Evolutionary conservation across 2,113 vertebrate genomes (phyloP), one percentile per base, ranked within the genome.

Genomic region (Xenopus borealis): DNA sequence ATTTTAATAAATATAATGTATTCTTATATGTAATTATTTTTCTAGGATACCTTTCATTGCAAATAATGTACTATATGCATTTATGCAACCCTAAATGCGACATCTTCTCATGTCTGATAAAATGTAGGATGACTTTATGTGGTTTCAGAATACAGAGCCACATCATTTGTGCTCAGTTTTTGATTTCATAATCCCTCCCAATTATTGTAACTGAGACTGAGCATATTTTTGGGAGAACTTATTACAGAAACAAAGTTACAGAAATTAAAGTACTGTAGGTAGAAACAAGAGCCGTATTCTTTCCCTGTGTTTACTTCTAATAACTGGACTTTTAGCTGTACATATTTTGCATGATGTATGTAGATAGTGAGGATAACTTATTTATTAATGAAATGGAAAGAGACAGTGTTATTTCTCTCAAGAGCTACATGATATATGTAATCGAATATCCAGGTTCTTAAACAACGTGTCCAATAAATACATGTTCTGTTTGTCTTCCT

Each of bases 291-390:
- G 14, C 47, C 10, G 47, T 50, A 16, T 50, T 50, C 53, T 55
- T 79, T 86, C 40, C 33, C 57, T 47, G 23, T 18, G 50, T 14
- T 4, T 45, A 52, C 83, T 86, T 87, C 90, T 89, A 92, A 91
- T 91, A 90, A 87, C 84, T 86, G 79, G 84, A 78, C 81, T 85
- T 86, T 86, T 85, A 86, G 88, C 86, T 90, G 81, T 85, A 86
- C 78, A 40, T 16, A 70, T 78, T 77, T 83, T 85, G 85, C 52
- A 40, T 16, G 85, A 85, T 88, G 84, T 88, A 79, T 62, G 67
- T 77, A 64, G 66, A 70, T 77, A 70, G 27, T 55, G 30, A 46
- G 23, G 47, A 55, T 30, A 70, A 79, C 82, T 91, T 89, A 90
- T 91, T 90, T 90, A 90, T 90, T 89, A 79, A 75, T 62, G 14